Evolutionary conservation across 2,113 vertebrate genomes (phyloP), one percentile per base, ranked within the genome.

Genomic region (Sterna hirundo): DNA sequence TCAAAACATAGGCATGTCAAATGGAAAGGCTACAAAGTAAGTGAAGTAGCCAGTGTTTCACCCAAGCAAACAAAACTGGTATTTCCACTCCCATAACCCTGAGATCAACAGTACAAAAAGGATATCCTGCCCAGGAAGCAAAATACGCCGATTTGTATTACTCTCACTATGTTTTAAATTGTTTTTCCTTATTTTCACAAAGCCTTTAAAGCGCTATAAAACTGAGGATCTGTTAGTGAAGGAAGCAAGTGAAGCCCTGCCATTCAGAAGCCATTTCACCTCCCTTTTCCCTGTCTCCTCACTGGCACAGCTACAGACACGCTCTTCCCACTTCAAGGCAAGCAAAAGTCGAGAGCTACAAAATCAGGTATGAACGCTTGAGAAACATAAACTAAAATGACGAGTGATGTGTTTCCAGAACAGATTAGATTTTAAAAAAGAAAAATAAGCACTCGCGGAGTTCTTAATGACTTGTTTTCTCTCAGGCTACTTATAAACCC

Each of bases 111-210:
- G 34, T 25, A 95, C 74, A 70, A 77, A 87, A 90, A 88, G 93
- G 93, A 95, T 94, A 96, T 88, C 90, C 95, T 93, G 87, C 26
- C 85, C 92, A 66, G 92, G 87, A 95, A 94, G 78, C 61, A 94
- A 87, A 93, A 93, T 42, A 66, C 13, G 2, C 38, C 58, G 49
- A 94, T 95, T 26, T 62, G 21, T 77, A 58, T 82, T 91, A 88
- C 54, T 80, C 66, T 91, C n/a, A 7, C 57, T 46, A 8, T 11
- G 44, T 65, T 88, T 83, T 29, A 90, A 80, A 32, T n/a, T 42
- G 29, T 11, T 93, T 80, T 64, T 77, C 68, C 79, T 90, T 66
- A 66, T 88, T 90, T 83, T 85, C 76, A 51, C n/a, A 51, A n/a
- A 80, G 66, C 29, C 42, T 88, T 86, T 79, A 46, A 77, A 77